A percentile compares a stretch with the other conserved stretches of the same genome.
Conservation (phyloP, 2,113 vertebrate species). For the Tylochromis polylepis region DNA sequence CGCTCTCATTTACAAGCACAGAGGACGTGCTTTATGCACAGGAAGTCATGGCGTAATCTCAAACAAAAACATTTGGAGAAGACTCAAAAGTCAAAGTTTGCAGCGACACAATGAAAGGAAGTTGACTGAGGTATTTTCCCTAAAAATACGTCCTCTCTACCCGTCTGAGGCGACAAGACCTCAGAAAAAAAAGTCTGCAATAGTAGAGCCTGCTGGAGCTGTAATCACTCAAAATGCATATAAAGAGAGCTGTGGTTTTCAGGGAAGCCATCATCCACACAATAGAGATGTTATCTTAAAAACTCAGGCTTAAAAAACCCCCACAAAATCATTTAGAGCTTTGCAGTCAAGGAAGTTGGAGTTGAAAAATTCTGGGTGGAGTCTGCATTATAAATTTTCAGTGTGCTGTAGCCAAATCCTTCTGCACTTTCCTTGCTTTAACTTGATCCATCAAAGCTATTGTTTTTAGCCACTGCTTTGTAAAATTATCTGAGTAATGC, state of each 20-base stretch:
- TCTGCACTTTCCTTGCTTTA: not conserved
- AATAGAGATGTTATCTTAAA: not conserved
- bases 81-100: not conserved
- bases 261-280: not conserved
- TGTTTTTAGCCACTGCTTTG: not conserved
- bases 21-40: not conserved
- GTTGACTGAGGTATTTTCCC: not conserved
- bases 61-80: not conserved
- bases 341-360: not conserved
- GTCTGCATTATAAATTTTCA: not conserved
- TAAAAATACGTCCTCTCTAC: constrained; percentile 12
- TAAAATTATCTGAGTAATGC: not conserved
- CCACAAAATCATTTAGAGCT: not conserved
- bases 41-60: not conserved
- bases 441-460: not conserved
- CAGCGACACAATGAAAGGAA: constrained; percentile 52
- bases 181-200: not conserved
- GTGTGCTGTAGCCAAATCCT: not conserved
- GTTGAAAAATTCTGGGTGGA: not conserved
- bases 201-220: not conserved
- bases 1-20: not conserved
- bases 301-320: not conserved
- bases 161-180: not conserved
- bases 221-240: constrained; percentile 13
- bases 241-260: not conserved